These are phyloP conservation scores for Vulpes lagopus DNA, from an alignment of 2,113 vertebrate genomes.

Conservation along the genomic window DNA sequence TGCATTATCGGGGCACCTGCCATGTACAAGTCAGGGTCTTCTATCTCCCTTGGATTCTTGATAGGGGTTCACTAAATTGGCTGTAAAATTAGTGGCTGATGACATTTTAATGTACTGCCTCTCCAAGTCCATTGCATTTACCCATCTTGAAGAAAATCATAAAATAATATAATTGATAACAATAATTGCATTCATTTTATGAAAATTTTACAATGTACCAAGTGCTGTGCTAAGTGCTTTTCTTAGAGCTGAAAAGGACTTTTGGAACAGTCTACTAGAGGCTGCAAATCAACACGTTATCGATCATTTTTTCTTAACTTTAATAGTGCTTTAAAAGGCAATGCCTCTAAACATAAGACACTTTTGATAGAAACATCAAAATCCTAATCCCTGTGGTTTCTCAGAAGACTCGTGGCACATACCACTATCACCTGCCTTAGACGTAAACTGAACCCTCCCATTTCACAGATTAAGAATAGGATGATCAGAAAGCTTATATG, in stretches of 20 bases:
- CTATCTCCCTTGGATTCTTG: not conserved
- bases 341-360: not conserved
- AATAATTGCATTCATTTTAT: constrained; percentile 22
- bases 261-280: constrained; percentile 47
- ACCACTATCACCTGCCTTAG: not conserved
- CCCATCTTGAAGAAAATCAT: constrained; percentile 64
- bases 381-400: not conserved
- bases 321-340: constrained; percentile 34
- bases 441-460: not conserved
- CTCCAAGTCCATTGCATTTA: constrained; percentile 46
- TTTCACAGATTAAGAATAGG: constrained; percentile 25
- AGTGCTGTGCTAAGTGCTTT: constrained; percentile 31
- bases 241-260: not conserved
- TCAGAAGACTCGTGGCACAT: not conserved
- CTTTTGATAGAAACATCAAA: constrained; percentile 36
- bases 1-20: not conserved
- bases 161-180: constrained; percentile 64
- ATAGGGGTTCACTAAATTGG: not conserved
- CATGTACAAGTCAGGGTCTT: not conserved
- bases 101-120: constrained; percentile 59
- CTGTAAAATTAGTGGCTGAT: constrained; percentile 57
- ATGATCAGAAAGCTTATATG: not conserved
- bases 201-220: not conserved
- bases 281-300: not conserved
- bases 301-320: not conserved